Evolutionary conservation across 2,888 invertebrate genomes (phyloP), one percentile per base, ranked within the genome.

Genomic region (Amiota minor): DNA sequence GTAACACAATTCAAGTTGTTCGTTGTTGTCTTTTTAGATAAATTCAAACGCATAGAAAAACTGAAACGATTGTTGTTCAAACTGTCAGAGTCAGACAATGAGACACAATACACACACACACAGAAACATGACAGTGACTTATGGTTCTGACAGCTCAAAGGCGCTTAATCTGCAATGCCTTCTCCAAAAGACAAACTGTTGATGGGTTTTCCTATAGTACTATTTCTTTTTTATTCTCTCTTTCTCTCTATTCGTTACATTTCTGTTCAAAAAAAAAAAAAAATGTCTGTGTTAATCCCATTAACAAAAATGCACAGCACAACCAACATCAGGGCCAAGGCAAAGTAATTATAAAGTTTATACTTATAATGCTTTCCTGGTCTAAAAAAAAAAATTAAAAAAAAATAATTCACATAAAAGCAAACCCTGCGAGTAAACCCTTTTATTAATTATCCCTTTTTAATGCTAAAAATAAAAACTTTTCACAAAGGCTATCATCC

Each of bases 81-180:
- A 59, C 59, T 67, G 59, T 20, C 70, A 59, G 70, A n/a, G 6
- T 12, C 70, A 56, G 70, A 20, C 49, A 47, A 18, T 14, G 45
- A 16, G 23, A 62, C 46, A 62, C 18, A 62, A 75, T 74, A 79
- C 74, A 74, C 55, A 75, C 74, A 77, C 75, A 74, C 74, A 76
- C 77, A 80, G 53, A 50, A 71, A 84, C 83, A 83, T 84, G 83
- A 83, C 83, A 83, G 83, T 83, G 84, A 83, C 83, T 83, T 83
- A 83, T 83, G 84, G 83, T 83, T 83, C 84, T 83, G 83, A 83
- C 83, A 83, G 83, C 84, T 83, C 81, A 81, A 80, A 84, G 61
- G 46, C 64, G 64, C 67, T 68, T 59, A 59, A 18, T 59, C 59
- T 59, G 59, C 2, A 59, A 65, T 49, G 65, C 16, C 47, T n/a